phyloP scores from a whole-genome alignment of 2,113 vertebrate genomes.

The Grus americana region DNA sequence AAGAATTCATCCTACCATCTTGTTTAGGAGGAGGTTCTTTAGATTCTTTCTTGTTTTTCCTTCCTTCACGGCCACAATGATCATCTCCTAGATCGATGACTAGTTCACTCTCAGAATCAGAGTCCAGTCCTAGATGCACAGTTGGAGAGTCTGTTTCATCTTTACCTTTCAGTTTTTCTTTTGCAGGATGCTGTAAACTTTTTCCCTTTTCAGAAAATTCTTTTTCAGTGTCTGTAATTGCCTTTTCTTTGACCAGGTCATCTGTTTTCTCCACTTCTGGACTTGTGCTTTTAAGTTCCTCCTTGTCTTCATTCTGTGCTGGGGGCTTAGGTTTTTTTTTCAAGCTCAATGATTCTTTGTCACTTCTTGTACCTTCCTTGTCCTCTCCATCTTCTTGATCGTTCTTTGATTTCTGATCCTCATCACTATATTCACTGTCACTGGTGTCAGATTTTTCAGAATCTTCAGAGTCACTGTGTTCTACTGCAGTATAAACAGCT shows the following conservation, averaged over 20 bases:
- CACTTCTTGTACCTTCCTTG: slow-evolving; percentile 79
- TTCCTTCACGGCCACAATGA: slow-evolving; percentile 85
- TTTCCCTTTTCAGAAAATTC: slow-evolving; percentile 85
- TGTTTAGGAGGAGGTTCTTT: slow-evolving; percentile 85
- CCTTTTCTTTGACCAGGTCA: slow-evolving; percentile 78
- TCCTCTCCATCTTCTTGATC: slow-evolving; percentile 80
- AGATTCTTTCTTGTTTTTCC: slow-evolving; percentile 86
- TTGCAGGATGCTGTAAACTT: slow-evolving; percentile 71
- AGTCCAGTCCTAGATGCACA: slow-evolving; percentile 87
- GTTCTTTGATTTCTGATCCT: slow-evolving; percentile 90
- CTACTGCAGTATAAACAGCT: slow-evolving; percentile 90
- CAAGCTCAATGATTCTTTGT: slow-evolving; percentile 73
- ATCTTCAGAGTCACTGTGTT: slow-evolving; percentile 94
- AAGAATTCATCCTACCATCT: slow-evolving; percentile 80
- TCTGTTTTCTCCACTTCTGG: slow-evolving; percentile 77
- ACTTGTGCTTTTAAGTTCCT: slow-evolving; percentile 74
- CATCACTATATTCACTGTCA: slow-evolving; percentile 92
- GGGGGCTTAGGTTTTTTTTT: slow-evolving; percentile 82
- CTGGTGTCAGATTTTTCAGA: slow-evolving; percentile 96
- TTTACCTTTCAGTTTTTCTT: slow-evolving; percentile 84
- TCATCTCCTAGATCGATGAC: slow-evolving; percentile 97
- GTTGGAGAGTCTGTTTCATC: slow-evolving; percentile 84
- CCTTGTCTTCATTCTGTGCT: slow-evolving; percentile 80
- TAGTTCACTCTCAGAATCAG: slow-evolving; percentile 96
- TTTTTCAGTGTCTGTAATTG: slow-evolving; percentile 76